Evolutionary conservation across 2,113 vertebrate species (phyloP), one percentile per base, ranked within the genome.

Genomic region (Accipiter cooperii): DNA sequence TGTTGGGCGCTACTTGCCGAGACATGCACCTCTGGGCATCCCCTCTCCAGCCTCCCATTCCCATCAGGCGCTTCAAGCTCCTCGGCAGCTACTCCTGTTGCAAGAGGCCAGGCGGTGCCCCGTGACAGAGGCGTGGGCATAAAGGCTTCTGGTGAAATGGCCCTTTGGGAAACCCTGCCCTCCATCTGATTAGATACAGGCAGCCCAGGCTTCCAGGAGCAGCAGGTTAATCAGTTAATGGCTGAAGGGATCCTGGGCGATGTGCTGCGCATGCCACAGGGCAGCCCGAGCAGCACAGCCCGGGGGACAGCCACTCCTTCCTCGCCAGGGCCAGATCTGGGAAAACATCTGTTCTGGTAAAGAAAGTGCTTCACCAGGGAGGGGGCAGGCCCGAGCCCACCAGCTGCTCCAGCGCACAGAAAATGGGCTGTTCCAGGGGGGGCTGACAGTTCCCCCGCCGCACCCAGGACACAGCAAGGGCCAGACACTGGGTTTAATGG

Each of bases 161-260:
- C 42, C 90, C 74, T 94, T 86, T 47, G 92, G 87, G 83, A 94
- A 95, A 68, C 47, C 9, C 58, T 87, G 87, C 85, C 79, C 71
- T 95, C 60, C 85, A 88, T 89, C 69, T 95, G 93, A 97, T 96
- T 91, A 96, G 91, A 94, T 91, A 80, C 74, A 95, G 90, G 76
- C 73, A 0, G 68, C 79, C 73, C 77, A 73, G 75, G 82, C 93
- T 58, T 89, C 92, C 92, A 93, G 93, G 75, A 97, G 95, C 95
- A 95, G 93, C 91, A 93, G 93, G 95, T 95, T 97, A 98, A 98
- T 97, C 95, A 97, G 96, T 91, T 97, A 96, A 97, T 96, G 96
- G 94, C 83, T 93, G 74, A 54, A 70, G 91, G 57, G 89, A 92
- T 89, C 92, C 86, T 66, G 34, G 75, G 85, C 2, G 3, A 90